These are phyloP conservation scores for Pangasius sanitwongsei DNA, from an alignment of 2,797 vertebrate genomes.

Conservation along the genomic window DNA sequence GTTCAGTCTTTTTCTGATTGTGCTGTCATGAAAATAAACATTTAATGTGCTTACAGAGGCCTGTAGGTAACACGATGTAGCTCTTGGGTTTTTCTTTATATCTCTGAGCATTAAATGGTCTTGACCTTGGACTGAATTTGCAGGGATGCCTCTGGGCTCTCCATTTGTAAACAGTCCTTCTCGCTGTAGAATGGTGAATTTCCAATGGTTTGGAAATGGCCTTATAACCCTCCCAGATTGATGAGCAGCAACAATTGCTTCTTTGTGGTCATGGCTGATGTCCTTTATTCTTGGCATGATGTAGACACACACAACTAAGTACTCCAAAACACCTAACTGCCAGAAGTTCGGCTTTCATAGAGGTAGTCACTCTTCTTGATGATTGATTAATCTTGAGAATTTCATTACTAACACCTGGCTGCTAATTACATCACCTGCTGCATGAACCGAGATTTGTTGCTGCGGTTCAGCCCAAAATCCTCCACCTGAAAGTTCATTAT, in stretches of 20 bases:
- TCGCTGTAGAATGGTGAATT: no score
- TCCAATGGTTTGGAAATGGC: no score
- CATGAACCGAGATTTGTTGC: slow-evolving; percentile 67
- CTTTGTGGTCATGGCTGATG: background rate
- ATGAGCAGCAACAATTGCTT: background rate
- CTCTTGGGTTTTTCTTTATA: no score
- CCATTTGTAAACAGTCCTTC: no score
- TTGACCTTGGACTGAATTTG: no score
- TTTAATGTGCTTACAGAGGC: no score
- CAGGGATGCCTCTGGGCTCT: no score
- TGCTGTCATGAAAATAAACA: no score
- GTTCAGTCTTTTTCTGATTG: no score
- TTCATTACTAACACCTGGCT: background rate
- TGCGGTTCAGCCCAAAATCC: slow-evolving; percentile 68
- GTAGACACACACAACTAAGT: background rate
- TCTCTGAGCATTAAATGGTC: no score
- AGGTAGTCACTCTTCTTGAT: background rate
- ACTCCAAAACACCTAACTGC: background rate
- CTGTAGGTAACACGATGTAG: no score
- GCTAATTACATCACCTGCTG: slow-evolving; percentile 68
- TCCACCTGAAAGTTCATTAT: slow-evolving; percentile 74
- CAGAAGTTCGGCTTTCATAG: background rate
- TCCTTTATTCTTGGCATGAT: background rate
- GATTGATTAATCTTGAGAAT: background rate
- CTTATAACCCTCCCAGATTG: no score